Base-by-base conservation (phyloP, 2,797 vertebrate species). In the Oreortyx pictus region DNA sequence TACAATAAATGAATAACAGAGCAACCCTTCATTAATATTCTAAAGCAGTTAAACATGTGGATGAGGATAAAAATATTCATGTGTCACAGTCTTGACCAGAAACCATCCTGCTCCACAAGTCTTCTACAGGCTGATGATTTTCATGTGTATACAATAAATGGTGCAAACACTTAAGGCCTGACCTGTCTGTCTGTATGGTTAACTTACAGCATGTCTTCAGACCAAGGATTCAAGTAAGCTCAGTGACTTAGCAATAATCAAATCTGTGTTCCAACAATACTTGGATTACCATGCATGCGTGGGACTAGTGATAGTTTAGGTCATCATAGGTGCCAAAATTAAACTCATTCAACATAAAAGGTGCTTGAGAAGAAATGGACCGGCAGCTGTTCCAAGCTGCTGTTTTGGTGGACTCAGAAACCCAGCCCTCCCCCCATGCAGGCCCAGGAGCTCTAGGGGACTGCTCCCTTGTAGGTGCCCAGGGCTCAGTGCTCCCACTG, bases 331-430 rank as follows among this genome's bases (percentile, higher is more conserved):
- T 47, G 15, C 37, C 56, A 13, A 6, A 65, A 60, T 49, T 15
- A 33, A 86, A 54, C 22, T 61, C 31, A 24, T 27, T 62, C 39
- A 29, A 12, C 37, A 5, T 43, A 29, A 7, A 49, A 62, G n/a
- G 17, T 1, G 3, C 41, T 0, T 24, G 46, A 52, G 46, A 76
- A 70, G 17, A 52, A 20, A 35, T 8, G 12, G 24, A 11, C 12
- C 0, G 0, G 14, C 1, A 1, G 14, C 33, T 27, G 31, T 9
- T 59, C 20, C 9, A 17, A 46, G 31, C 8, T 14, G 13, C 52
- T 61, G 41, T 22, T 22, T 17, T 0, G 2, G 17, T 59, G n/a
- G n/a, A 22, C 27, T 19, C 29, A 6, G 4, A 62, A 41, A 18
- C 12, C 27, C 27, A 20, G 61, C 37, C 27, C 18, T 31, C 18